Base-by-base conservation (phyloP, 2,113 vertebrate species). In the Tachycineta bicolor region DNA sequence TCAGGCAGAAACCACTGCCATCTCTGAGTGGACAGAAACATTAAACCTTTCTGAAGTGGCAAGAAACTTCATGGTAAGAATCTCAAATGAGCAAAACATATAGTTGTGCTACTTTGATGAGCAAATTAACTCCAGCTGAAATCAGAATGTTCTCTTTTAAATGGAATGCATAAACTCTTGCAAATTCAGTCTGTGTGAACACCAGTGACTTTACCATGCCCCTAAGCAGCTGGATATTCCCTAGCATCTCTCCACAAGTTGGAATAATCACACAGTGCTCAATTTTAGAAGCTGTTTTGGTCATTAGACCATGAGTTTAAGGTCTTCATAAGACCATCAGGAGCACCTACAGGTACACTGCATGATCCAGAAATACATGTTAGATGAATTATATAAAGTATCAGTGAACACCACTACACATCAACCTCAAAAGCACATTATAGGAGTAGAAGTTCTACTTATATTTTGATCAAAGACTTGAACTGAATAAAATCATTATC, bases 71-170 rank as follows among this genome's bases (percentile, higher is more conserved):
- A 94, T 92, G 91, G 46, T 75, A 94, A 95, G 70, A 81, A 88
- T 95, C 86, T 96, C 76, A 96, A 97, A 97, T 94, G 67, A 81
- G 56, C 67, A 73, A 93, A 79, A 78, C 49, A 96, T 87, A 68
- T 63, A 89, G 76, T 74, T 37, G 26, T 94, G 55, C 29, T 89
- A 90, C 80, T 93, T 95, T 78, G 74, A 90, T 49, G 20, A 95
- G 87, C 88, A 95, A 96, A 97, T 73, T 90, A 94, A 90, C 64
- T 77, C 80, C 87, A 93, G 34, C 56, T 94, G 94, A 97, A 96
- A 97, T 95, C 94, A 97, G 96, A 97, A 97, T 91, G 78, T 93
- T 94, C 77, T 94, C 64, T 94, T 96, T 73, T 96, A 97, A 96
- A 95, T 88, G 62, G 69, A 39, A 94, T 91, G 52, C 90, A 85